Evolutionary conservation across 2,797 vertebrate species (phyloP), one percentile per base, ranked within the genome.

Genomic region (Holocentrus rufus): DNA sequence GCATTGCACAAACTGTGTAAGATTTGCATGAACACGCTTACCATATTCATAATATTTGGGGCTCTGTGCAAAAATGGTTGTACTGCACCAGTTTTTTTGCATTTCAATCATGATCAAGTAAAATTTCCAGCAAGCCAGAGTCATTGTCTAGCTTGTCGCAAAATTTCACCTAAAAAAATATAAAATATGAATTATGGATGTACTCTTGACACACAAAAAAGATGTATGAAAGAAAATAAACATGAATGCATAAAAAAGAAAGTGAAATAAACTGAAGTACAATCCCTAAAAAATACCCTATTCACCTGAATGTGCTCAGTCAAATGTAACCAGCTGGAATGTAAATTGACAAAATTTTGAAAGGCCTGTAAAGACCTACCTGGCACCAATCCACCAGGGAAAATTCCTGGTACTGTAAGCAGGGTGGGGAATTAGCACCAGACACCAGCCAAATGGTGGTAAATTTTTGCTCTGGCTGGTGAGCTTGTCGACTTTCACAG

Each of bases 401-500:
- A 84, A 76, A 89, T 89, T 88, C 81, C 85, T 87, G 65, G 44
- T 82, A 81, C 74, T 84, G 50, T 86, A 84, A 88, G 88, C 84
- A 84, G 70, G 72, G 79, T 62, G 71, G 78, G 69, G 78, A 81
- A 76, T 77, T 30, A 44, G 71, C 44, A 46, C 80, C 67, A 77
- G 69, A 74, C 79, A 70, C 30, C 67, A 53, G 74, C 84, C 77
- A 79, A 87, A 85, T 36, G 56, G 76, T 7, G 36, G 69, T 88
- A 74, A 34, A 81, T 79, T 81, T 65, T 68, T 58, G 56, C 60
- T 58, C 69, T 67, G 79, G 76, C 71, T 79, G 70, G 22, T 79
- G 53, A 79, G 82, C 79, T 70, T 83, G 77, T 82, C 72, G 80
- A 76, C 74, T 79, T 83, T 81, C 71, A 42, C 60, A 49, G 82